Evolutionary conservation across 2,888 invertebrate genomes (phyloP).

Genomic region (Acheta domesticus): DNA sequence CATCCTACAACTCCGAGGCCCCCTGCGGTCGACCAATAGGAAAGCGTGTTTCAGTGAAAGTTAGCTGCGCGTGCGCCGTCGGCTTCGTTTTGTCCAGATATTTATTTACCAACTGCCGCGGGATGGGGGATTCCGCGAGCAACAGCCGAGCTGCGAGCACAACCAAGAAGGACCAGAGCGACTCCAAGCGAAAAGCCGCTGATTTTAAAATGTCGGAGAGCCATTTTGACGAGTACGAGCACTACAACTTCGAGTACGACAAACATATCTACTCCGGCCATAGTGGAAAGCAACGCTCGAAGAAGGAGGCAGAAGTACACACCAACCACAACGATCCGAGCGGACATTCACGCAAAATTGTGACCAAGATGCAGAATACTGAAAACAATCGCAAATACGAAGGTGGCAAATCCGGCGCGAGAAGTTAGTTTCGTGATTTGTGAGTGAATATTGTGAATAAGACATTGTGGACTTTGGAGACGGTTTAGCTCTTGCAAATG

Average conservation of each 20-base stretch:
- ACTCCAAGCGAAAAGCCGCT: not conserved
- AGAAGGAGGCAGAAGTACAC: conserved; percentile 83
- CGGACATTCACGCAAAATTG: conserved; percentile 89
- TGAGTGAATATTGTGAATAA: conserved; percentile 28
- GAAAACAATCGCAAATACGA: conserved; percentile 71
- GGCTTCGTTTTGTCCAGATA: not conserved
- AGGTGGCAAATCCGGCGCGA: conserved; percentile 26
- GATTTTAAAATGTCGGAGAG: conserved; percentile 68
- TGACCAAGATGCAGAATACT: conserved; percentile 79
- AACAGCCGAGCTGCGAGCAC: not conserved
- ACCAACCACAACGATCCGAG: conserved; percentile 89
- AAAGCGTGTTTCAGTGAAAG: not conserved
- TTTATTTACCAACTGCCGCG: not conserved
- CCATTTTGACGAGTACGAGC: conserved; percentile 87
- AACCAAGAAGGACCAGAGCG: not conserved
- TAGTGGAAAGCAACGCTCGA: conserved; percentile 85
- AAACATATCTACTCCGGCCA: conserved; percentile 83
- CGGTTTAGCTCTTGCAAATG: conserved; percentile 21
- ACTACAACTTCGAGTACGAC: conserved; percentile 91
- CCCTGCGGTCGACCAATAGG: not conserved
- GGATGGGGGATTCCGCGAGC: not conserved
- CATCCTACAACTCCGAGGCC: not conserved
- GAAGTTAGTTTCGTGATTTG: not conserved
- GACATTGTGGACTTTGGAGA: conserved; percentile 24
- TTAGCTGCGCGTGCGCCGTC: conserved; percentile 33